Base-by-base conservation (phyloP, 2,888 invertebrate species). In the Hofmannophila pseudospretella region DNA sequence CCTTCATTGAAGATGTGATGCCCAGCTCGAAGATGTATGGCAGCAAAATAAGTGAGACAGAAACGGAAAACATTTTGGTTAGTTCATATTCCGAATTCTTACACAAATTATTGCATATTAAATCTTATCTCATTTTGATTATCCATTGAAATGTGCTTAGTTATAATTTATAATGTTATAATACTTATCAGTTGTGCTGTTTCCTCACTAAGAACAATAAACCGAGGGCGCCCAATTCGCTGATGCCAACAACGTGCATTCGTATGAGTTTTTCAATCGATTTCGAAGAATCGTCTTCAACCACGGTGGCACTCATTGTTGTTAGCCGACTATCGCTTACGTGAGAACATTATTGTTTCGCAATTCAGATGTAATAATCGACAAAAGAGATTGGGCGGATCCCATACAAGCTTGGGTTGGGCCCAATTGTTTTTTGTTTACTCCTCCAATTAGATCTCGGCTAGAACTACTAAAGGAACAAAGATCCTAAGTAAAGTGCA, bases 241-340 rank as follows among this genome's bases (percentile, higher is more conserved):
- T 85, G 85, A 84, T 75, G 73, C 69, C 76, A 72, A 78, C 81
- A 79, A 84, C 85, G 85, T 86, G 85, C 85, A 82, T 81, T 79
- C 79, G 79, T 75, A 77, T 69, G 64, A 64, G 78, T 80, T 84
- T 82, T 80, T 81, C 73, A 79, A 82, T 79, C 79, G 73, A 71
- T 70, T 86, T 84, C 85, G 70, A 61, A 67, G 85, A 85, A 86
- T 67, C 55, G 66, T 53, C 84, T 64, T 70, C 82, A 81, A n/a
- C n/a, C n/a, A 71, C 80, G 85, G 84, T 82, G 85, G 85, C 75
- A 67, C 68, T 78, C 67, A 84, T 84, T 85, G 84, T 85, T 79
- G 77, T 77, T 54, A 58, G 60, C 72, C 74, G 75, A 64, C 74
- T 68, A 68, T 70, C 23, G 66, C 71, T 78, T 78, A 82, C 84